A percentile compares a stretch with the other conserved stretches of the same genome.
phyloP scores from a whole-genome alignment of 1,140 invertebrate genomes.

The Solenopsis fugax region DNA sequence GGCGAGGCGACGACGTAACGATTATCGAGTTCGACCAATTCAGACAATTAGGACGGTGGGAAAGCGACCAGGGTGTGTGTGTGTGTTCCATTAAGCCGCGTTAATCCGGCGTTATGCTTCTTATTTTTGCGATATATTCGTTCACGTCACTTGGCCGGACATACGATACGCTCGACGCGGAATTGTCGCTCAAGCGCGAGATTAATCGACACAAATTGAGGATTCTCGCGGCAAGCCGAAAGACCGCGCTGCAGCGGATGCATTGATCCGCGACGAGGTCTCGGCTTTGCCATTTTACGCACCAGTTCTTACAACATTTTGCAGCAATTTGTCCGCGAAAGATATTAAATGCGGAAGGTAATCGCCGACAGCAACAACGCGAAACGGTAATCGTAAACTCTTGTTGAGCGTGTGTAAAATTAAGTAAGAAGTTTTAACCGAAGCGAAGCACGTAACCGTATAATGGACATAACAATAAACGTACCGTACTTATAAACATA shows the following conservation, averaged over 20 bases:
- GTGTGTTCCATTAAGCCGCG: constrained; percentile 63
- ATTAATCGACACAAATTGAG: constrained; percentile 65
- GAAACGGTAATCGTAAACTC: constrained; percentile 13
- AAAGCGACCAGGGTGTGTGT: constrained; percentile 70
- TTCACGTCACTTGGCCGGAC: constrained; percentile 68
- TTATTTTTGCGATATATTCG: constrained; percentile 70
- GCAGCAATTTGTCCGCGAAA: constrained; percentile 24
- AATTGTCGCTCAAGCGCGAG: constrained; percentile 59
- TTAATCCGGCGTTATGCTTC: constrained; percentile 73
- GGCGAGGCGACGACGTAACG: constrained; percentile 74
- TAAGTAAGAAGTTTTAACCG: constrained; percentile 15
- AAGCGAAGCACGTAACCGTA: neutral
- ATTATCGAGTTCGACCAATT: constrained; percentile 83
- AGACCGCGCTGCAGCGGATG: neutral
- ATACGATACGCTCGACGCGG: constrained; percentile 48
- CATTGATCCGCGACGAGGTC: constrained; percentile 21
- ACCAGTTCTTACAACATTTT: constrained; percentile 2
- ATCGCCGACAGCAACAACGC: neutral
- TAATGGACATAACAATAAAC: constrained; percentile 2
- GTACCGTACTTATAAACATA: neutral
- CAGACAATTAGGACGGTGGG: constrained; percentile 83
- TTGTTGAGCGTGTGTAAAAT: neutral
- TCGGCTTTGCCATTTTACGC: constrained; percentile 16
- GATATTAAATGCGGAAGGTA: constrained; percentile 30
- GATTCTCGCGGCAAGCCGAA: constrained; percentile 25